These are phyloP conservation scores for Limanda limanda DNA, from an alignment of 2,113 vertebrate species.

Conservation along the genomic window DNA sequence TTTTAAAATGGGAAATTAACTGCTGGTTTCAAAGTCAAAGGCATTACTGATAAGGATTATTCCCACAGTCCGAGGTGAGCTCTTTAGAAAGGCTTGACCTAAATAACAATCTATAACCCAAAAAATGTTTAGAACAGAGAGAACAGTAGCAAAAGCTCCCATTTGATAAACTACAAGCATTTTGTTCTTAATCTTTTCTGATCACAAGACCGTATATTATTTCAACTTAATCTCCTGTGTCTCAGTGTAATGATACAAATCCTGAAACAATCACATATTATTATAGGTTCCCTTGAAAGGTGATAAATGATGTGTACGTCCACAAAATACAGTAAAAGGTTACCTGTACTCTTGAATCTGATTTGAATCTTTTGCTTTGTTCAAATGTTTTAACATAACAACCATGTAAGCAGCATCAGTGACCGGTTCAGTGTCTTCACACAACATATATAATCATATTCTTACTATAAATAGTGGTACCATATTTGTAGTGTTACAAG, in stretches of 20 bases:
- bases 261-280: background rate
- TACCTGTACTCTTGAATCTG: background rate
- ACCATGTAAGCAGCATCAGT: background rate
- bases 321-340: background rate
- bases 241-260: background rate
- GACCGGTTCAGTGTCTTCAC: background rate
- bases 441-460: background rate
- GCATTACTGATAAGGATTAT: background rate
- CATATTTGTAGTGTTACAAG: slow-evolving; percentile 53
- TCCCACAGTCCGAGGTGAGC: background rate
- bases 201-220: background rate
- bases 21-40: background rate
- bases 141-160: background rate
- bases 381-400: background rate
- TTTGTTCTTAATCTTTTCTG: background rate
- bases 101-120: background rate
- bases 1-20: background rate
- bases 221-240: background rate
- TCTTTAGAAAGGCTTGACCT: background rate
- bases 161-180: background rate
- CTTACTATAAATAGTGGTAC: slow-evolving; percentile 44
- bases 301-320: background rate
- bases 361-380: background rate
- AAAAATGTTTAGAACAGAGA: background rate
- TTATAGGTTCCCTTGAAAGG: background rate